phyloP scores from a whole-genome alignment of 2,888 invertebrate genomes.

The Onthophagus sagittarius region DNA sequence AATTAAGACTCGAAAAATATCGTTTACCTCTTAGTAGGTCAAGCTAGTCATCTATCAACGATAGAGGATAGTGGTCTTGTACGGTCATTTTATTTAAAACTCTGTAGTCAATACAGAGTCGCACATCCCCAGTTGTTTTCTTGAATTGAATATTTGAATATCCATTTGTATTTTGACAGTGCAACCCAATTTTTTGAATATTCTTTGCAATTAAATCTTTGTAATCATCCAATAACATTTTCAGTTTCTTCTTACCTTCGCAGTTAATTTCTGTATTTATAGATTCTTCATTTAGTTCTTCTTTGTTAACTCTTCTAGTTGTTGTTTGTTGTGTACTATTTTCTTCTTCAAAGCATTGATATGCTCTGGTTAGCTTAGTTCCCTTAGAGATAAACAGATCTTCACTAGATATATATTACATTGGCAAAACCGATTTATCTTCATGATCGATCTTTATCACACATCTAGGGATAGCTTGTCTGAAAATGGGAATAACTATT shows the following conservation, averaged over 20 bases:
- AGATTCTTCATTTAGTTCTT: background rate
- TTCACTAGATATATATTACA: slow-evolving; percentile 17
- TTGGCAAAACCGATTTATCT: slow-evolving; percentile 22
- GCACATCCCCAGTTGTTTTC: too few relatives aligned
- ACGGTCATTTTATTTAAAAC: slow-evolving; percentile 12
- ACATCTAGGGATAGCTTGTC: slow-evolving; percentile 25
- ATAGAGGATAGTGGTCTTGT: slow-evolving; percentile 2
- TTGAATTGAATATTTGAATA: too few relatives aligned
- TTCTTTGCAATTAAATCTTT: too few relatives aligned
- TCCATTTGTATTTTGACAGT: too few relatives aligned
- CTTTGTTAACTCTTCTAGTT: slow-evolving; percentile 8
- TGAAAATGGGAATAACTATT: too few relatives aligned
- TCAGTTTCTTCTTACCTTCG: slow-evolving; percentile 1
- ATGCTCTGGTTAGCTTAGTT: slow-evolving; percentile 6
- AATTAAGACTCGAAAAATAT: slow-evolving; percentile 28
- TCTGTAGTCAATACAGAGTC: slow-evolving; percentile 26
- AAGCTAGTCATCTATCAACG: slow-evolving; percentile 12
- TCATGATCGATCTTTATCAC: slow-evolving; percentile 23
- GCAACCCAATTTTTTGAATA: too few relatives aligned
- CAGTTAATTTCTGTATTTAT: slow-evolving; percentile 13
- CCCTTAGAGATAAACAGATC: slow-evolving; percentile 13
- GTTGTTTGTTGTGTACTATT: too few relatives aligned
- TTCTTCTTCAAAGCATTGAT: slow-evolving; percentile 11
- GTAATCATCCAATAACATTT: background rate
- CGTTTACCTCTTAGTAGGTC: slow-evolving; percentile 24